Evolutionary conservation across 1,140 invertebrate genomes (phyloP).

Genomic region (Stegodyphus dumicola): DNA sequence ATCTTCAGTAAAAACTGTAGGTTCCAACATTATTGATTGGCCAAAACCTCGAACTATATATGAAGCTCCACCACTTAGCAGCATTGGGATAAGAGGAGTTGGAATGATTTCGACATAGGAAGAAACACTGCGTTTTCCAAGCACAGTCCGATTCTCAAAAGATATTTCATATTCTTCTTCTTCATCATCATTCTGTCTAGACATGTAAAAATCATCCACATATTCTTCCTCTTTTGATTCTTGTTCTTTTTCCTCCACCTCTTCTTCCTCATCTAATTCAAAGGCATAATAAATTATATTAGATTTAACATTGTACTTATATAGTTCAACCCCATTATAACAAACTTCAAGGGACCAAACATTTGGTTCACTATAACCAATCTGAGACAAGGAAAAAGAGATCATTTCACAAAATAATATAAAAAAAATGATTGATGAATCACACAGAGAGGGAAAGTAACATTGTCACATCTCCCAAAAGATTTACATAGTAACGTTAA

Average conservation of each 20-base stretch:
- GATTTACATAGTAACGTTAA: too few relatives aligned
- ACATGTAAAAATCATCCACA: conserved; percentile 11
- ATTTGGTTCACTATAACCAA: background rate
- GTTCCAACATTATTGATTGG: conserved; percentile 38
- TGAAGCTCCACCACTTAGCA: conserved; percentile 44
- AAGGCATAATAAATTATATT: background rate
- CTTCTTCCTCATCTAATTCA: background rate
- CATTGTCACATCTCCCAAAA: too few relatives aligned
- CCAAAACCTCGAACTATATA: conserved; percentile 41
- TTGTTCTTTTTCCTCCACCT: background rate
- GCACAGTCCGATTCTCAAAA: conserved; percentile 28
- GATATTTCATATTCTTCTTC: conserved; percentile 14
- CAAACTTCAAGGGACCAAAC: too few relatives aligned
- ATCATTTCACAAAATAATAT: background rate
- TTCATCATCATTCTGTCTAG: conserved; percentile 11
- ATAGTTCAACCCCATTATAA: too few relatives aligned
- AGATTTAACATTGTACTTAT: background rate
- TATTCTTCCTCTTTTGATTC: conserved; percentile 4
- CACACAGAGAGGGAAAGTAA: too few relatives aligned
- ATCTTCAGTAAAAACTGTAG: conserved; percentile 42
- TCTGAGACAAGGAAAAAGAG: background rate
- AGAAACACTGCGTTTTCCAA: conserved; percentile 8
- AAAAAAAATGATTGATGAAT: background rate
- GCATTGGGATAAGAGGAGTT: conserved; percentile 43
- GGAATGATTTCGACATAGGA: conserved; percentile 46